Base-by-base conservation (phyloP, 1,140 invertebrate species). In the Temnothorax curvispinosus region DNA sequence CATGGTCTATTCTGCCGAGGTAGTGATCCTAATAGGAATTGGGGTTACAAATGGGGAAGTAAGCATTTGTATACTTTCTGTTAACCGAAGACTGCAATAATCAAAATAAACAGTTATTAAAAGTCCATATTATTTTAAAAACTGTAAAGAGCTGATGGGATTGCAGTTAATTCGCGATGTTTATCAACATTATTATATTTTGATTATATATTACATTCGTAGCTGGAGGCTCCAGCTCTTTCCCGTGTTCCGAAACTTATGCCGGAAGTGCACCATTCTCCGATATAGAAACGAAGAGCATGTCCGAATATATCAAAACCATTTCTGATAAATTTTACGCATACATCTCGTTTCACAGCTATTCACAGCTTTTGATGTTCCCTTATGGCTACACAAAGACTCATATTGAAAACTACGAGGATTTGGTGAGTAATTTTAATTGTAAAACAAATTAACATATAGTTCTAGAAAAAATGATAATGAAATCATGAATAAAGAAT, bases 11-110 rank as follows among this genome's bases (percentile, higher is more conserved):
- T 50, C 9, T 69, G 65, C 21, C 3, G n/a, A 21, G 65, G 41
- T 27, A 47, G 1, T 0, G 65, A 69, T 69, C 65, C 18, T 0
- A 69, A 69, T 11, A 69, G 65, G 6, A 69, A 69, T 9, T 69
- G 65, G 65, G 0, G 18, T 44, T 69, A 69, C 21, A 32, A 69
- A 67, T 67, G 65, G 65, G 21, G n/a, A n/a, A 18, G 65, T 69
- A 69, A 47, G 65, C 13, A 11, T 38, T 65, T 2, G 32, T 41
- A 38, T 41, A 38, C 9, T 15, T 65, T 65, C 18, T 65, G 4
- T 65, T 8, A 64, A 38, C 4, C 50, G 9, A 60, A 60, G 9
- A 60, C 7, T n/a, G 18, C 0, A 56, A 56, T 8, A n/a, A 60
- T 27, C 1, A 60, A 60, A 60, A 2, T 11, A 56, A 27, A 27